phyloP scores from a whole-genome alignment of 2,113 vertebrate genomes.

The Amphiprion ocellaris region DNA sequence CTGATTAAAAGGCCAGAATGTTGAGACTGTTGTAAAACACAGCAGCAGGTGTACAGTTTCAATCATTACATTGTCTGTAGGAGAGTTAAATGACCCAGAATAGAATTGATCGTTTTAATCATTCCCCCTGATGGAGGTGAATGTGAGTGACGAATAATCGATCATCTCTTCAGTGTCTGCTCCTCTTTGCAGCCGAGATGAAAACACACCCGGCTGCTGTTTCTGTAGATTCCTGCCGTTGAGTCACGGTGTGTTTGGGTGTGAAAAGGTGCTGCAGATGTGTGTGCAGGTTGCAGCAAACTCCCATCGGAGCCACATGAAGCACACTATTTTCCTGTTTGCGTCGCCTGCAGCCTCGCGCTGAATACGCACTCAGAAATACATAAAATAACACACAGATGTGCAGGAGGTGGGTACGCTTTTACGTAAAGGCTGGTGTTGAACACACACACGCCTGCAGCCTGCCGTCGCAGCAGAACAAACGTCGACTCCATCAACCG shows the following conservation, averaged over 20 bases:
- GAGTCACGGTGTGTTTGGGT: conserved; percentile 29
- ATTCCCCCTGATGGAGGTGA: neutral
- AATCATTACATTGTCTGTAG: neutral
- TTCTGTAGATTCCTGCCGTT: neutral
- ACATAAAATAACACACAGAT: conserved; percentile 4
- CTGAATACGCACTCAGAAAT: conserved; percentile 24
- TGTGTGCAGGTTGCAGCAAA: conserved; percentile 35
- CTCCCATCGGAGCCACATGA: conserved; percentile 1
- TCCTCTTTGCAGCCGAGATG: neutral
- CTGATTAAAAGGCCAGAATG: neutral
- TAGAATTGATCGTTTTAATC: conserved; percentile 8
- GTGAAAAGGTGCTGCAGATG: conserved; percentile 22
- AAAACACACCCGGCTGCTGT: conserved; percentile 1
- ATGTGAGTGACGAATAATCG: neutral
- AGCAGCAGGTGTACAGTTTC: neutral
- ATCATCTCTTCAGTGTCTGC: neutral
- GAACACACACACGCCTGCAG: conserved; percentile 23
- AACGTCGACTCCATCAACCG: conserved; percentile 21
- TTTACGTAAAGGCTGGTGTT: neutral
- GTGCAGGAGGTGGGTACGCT: neutral
- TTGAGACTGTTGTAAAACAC: neutral
- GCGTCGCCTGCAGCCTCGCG: conserved; percentile 7
- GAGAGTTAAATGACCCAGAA: neutral
- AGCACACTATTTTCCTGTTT: conserved; percentile 14
- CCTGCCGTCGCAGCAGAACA: conserved; percentile 9